These are phyloP conservation scores for Diorhabda carinulata DNA, from an alignment of 1,140 invertebrate species.

Conservation along the genomic window DNA sequence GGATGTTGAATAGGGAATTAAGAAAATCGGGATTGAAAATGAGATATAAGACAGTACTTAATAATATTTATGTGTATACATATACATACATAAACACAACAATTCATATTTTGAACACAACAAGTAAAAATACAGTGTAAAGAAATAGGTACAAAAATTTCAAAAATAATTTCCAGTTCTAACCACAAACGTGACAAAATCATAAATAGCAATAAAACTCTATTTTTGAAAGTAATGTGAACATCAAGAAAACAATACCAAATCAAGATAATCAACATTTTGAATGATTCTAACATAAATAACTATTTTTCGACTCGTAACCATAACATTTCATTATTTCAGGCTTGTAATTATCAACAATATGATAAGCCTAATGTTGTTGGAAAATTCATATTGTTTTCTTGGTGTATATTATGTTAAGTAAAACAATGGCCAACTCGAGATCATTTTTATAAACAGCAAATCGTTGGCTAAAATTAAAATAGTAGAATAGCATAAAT, in stretches of 20 bases:
- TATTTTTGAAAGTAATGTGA: not conserved
- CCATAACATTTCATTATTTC: too few relatives aligned
- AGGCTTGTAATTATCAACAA: too few relatives aligned
- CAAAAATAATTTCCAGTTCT: conserved; percentile 18
- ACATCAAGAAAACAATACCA: too few relatives aligned
- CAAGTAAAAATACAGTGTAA: conserved; percentile 42
- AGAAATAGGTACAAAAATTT: conserved; percentile 39
- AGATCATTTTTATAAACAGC: conserved; percentile 25
- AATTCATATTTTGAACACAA: conserved; percentile 48
- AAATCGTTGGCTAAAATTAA: not conserved
- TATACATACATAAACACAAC: conserved; percentile 46
- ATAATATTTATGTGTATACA: conserved; percentile 45
- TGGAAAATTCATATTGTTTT: not conserved
- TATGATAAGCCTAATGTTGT: too few relatives aligned
- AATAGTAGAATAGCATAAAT: conserved; percentile 6
- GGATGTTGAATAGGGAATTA: too few relatives aligned
- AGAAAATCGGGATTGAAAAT: too few relatives aligned
- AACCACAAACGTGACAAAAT: conserved; percentile 19
- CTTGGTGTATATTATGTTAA: conserved; percentile 7
- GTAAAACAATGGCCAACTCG: conserved; percentile 26
- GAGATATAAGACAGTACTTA: conserved; percentile 23
- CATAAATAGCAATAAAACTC: conserved; percentile 7
- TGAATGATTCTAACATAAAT: too few relatives aligned
- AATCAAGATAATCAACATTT: not conserved
- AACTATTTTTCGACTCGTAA: too few relatives aligned